Conservation (phyloP, 2,797 vertebrate genomes). For the Clangula hyemalis region DNA sequence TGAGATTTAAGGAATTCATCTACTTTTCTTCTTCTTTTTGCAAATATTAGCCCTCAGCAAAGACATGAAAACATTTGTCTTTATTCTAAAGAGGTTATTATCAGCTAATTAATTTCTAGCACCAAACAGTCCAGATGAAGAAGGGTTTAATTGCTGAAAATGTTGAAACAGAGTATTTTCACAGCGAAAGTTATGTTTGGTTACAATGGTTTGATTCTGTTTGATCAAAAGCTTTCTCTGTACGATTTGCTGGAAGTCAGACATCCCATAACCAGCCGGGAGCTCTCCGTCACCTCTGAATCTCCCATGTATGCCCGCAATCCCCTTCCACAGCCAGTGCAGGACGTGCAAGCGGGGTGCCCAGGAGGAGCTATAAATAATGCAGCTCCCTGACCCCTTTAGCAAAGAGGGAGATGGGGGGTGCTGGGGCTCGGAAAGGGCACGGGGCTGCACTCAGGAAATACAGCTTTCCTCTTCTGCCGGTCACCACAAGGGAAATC, state of each 20-base stretch:
- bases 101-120: conserved; percentile 45
- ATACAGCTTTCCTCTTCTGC: neutral
- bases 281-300: neutral
- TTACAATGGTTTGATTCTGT: neutral
- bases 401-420: neutral
- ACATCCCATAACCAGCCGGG: neutral
- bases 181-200: neutral
- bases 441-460: neutral
- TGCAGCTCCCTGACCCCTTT: neutral
- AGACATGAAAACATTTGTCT: conserved; percentile 41
- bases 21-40: neutral
- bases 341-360: neutral
- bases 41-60: conserved; percentile 54
- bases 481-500: conserved; percentile 30
- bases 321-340: neutral
- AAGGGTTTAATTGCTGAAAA: conserved; percentile 37
- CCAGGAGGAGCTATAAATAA: neutral
- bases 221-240: conserved; percentile 15
- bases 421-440: neutral
- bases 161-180: conserved; percentile 23
- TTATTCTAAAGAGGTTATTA: conserved; percentile 18
- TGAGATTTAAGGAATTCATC: conserved; percentile 7
- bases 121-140: neutral
- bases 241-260: neutral
- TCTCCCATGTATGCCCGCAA: neutral